Percentiles rank a stretch among this genome's conserved stretches.
Evolutionary conservation across 2,888 invertebrate genomes (phyloP).

Genomic region (Nymphalis polychloros): DNA sequence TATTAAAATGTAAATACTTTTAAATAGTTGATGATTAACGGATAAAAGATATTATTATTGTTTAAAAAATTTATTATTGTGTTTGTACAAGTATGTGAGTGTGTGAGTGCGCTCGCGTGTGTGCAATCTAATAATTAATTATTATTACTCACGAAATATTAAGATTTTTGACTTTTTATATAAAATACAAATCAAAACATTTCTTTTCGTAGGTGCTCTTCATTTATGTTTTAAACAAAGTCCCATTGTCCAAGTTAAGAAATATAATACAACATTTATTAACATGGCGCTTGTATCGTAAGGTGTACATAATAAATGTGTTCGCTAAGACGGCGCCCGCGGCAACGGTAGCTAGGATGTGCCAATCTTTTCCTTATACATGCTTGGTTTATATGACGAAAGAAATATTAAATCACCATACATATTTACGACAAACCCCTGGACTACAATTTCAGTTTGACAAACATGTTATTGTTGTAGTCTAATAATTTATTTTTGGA

Average conservation of each 20-base stretch:
- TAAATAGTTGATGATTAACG: no score
- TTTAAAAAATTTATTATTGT: no score
- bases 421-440: background rate
- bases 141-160: background rate
- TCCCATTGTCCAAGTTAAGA: conserved; percentile 5
- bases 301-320: conserved; percentile 75
- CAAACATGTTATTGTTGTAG: no score
- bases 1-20: no score
- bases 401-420: background rate
- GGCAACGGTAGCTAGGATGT: conserved; percentile 74
- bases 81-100: no score
- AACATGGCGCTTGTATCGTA: conserved; percentile 41
- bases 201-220: background rate
- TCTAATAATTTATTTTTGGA: no score
- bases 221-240: background rate
- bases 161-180: background rate
- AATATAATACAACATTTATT: conserved; percentile 3
- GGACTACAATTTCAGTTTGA: no score
- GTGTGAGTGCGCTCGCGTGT: no score
- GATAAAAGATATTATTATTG: no score
- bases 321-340: conserved; percentile 68
- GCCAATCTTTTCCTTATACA: conserved; percentile 73
- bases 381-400: conserved; percentile 51
- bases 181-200: no score
- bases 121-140: no score